phyloP scores from a whole-genome alignment of 2,888 invertebrate genomes.

The Diplolepis rosae region DNA sequence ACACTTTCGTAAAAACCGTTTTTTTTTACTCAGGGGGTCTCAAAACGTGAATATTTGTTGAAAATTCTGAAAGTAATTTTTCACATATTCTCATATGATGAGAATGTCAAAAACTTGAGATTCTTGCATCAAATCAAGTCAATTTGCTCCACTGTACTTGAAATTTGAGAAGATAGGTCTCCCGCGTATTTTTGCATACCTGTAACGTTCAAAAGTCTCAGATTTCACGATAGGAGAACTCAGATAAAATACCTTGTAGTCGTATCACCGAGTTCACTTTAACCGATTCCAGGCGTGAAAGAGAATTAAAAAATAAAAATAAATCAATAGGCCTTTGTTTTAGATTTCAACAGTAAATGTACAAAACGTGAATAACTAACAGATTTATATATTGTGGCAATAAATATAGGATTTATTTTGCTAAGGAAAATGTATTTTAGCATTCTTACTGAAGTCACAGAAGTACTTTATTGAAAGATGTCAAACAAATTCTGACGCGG shows the following conservation, averaged over 20 bases:
- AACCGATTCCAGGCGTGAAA: background rate
- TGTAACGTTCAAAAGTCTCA: conserved; percentile 35
- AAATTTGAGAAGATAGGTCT: conserved; percentile 35
- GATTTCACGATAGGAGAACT: conserved; percentile 42
- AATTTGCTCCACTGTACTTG: conserved; percentile 43
- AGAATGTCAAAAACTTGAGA: background rate
- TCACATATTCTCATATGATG: background rate
- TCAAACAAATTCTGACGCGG: too few species aligned
- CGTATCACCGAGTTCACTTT: background rate
- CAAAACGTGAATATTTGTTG: too few species aligned
- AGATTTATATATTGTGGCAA: too few species aligned
- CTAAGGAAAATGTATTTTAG: too few species aligned
- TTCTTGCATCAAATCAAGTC: conserved; percentile 34
- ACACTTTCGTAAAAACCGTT: too few species aligned
- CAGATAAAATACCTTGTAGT: background rate
- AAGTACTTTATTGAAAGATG: too few species aligned
- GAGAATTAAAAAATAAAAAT: background rate
- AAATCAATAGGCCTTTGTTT: background rate
- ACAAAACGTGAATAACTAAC: background rate
- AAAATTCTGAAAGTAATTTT: background rate
- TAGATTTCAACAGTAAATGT: background rate
- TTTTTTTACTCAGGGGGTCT: too few species aligned
- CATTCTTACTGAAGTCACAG: too few species aligned
- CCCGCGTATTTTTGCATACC: conserved; percentile 33
- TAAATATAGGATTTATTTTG: too few species aligned